Percentiles rank a stretch among this genome's conserved stretches.
Conservation (phyloP, 1,140 invertebrate species). For the Tetramorium simillimum region DNA sequence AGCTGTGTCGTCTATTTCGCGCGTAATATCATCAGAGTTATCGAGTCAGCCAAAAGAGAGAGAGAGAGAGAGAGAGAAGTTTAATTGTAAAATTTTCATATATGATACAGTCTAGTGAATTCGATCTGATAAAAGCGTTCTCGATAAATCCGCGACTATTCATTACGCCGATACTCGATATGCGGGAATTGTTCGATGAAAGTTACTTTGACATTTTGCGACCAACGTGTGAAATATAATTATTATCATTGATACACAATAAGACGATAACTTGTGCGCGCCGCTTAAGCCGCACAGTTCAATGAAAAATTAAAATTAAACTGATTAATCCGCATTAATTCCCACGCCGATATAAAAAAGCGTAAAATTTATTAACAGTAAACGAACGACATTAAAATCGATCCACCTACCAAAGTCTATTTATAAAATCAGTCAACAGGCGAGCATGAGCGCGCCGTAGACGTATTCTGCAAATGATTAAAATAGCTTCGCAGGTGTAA, state of each 20-base stretch:
- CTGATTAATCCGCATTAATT: neutral
- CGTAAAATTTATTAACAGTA: constrained; percentile 5
- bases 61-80: neutral
- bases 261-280: neutral
- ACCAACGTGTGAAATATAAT: neutral
- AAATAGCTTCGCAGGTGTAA: constrained; percentile 48
- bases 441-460: neutral
- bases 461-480: constrained; percentile 41
- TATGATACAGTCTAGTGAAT: neutral
- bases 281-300: neutral
- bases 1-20: neutral
- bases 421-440: constrained; percentile 43
- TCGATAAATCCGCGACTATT: neutral
- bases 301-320: constrained; percentile 25
- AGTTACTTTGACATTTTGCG: neutral
- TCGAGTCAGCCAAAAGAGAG: neutral
- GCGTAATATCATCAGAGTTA: neutral
- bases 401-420: constrained; percentile 32
- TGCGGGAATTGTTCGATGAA: too few species aligned
- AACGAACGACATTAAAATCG: constrained; percentile 17
- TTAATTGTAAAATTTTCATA: neutral
- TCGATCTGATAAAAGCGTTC: constrained; percentile 17
- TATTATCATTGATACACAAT: neutral
- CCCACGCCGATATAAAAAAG: neutral
- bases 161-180: neutral